Conservation (phyloP, 2,888 invertebrate genomes). For the Drosophila monieri region DNA sequence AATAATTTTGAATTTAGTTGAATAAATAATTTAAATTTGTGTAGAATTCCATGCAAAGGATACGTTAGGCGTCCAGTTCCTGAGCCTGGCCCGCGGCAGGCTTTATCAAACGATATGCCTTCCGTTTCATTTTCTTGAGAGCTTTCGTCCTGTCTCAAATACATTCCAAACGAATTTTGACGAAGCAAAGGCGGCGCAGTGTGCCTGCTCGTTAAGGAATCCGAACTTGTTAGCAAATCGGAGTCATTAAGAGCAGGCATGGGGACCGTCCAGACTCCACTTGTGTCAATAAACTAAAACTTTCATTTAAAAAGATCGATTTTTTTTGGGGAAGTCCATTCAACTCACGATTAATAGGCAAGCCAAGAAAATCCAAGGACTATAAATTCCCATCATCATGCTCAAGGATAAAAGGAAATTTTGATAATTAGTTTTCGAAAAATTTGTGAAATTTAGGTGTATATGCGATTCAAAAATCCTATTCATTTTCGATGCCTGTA, state of each 20-base stretch:
- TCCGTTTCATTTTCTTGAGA: too few relatives aligned
- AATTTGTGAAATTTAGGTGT: background rate
- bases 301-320: background rate
- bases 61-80: too few relatives aligned
- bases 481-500: too few relatives aligned
- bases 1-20: too few relatives aligned
- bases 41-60: too few relatives aligned
- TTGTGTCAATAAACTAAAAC: background rate
- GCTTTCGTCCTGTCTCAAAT: too few relatives aligned
- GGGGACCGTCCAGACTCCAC: background rate
- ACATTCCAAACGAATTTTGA: background rate
- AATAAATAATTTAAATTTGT: too few relatives aligned
- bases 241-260: background rate
- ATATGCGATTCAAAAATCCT: too few relatives aligned
- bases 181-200: background rate
- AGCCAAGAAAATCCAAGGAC: background rate
- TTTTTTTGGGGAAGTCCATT: background rate
- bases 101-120: too few relatives aligned
- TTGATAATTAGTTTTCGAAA: background rate
- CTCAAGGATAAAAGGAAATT: background rate
- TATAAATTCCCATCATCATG: background rate
- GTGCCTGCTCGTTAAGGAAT: background rate
- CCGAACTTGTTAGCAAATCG: background rate
- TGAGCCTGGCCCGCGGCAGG: too few relatives aligned
- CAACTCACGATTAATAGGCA: background rate